These are phyloP conservation scores for Mesoligia furuncula DNA, from an alignment of 2,888 invertebrate species.

Conservation along the genomic window DNA sequence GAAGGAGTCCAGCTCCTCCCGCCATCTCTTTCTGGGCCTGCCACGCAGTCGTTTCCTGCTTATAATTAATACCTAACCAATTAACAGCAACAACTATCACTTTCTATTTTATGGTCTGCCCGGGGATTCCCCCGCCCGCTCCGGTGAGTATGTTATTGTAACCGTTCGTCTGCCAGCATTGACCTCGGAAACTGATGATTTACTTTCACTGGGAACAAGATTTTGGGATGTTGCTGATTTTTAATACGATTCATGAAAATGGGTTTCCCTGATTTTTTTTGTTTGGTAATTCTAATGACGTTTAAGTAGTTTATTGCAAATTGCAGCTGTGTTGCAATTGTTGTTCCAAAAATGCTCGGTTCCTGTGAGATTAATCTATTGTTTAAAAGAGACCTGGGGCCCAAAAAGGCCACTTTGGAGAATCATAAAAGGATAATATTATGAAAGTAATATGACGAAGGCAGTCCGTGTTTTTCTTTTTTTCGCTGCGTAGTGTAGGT, in stretches of 20 bases:
- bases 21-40: too few species aligned
- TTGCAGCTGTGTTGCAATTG: not conserved
- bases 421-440: too few species aligned
- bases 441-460: too few species aligned
- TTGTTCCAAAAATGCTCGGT: too few species aligned
- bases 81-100: not conserved
- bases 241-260: not conserved
- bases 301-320: too few species aligned
- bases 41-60: too few species aligned
- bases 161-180: slow-evolving; percentile 14
- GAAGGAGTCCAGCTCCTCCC: too few species aligned
- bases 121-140: slow-evolving; percentile 34
- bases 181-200: slow-evolving; percentile 47
- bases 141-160: not conserved
- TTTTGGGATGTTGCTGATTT: not conserved
- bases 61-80: slow-evolving; percentile 3
- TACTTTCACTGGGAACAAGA: slow-evolving; percentile 27
- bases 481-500: too few species aligned
- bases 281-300: not conserved
- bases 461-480: too few species aligned
- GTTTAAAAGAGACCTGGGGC: not conserved
- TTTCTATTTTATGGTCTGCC: slow-evolving; percentile 10
- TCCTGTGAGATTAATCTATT: too few species aligned
- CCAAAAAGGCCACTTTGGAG: too few species aligned
- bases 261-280: not conserved